Conservation (phyloP, 1,140 invertebrate species). For the Megalopta genalis region DNA sequence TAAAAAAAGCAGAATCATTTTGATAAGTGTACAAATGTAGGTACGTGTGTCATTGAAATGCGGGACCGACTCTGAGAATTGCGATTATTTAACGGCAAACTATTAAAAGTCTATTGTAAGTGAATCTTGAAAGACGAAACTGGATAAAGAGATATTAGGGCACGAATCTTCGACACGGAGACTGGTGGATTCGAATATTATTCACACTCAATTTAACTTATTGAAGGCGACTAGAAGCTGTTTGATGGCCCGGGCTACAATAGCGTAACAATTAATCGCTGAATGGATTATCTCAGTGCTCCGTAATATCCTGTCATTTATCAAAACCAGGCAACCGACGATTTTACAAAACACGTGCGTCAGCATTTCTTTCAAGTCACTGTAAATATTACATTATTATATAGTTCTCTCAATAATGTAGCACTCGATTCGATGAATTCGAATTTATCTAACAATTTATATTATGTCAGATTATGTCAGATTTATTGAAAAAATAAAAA, state of each 20-base stretch:
- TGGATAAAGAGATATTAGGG: slow-evolving; percentile 61
- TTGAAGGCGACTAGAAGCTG: slow-evolving; percentile 53
- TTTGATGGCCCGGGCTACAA: slow-evolving; percentile 60
- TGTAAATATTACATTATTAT: neutral
- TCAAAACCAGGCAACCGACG: slow-evolving; percentile 41
- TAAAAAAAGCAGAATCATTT: neutral
- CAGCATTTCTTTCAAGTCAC: neutral
- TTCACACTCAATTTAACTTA: slow-evolving; percentile 71
- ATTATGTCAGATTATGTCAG: no score
- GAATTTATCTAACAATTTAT: neutral
- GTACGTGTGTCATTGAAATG: no score
- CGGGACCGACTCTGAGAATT: neutral
- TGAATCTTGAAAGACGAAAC: slow-evolving; percentile 31
- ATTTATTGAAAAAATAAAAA: no score
- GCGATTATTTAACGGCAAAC: neutral
- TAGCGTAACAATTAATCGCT: slow-evolving; percentile 69
- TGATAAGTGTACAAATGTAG: neutral
- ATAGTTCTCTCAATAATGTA: neutral
- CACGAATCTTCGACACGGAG: slow-evolving; percentile 46
- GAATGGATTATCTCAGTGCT: slow-evolving; percentile 53
- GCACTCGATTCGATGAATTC: neutral
- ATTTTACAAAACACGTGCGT: slow-evolving; percentile 13
- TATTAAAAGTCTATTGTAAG: slow-evolving; percentile 18
- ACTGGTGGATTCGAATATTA: slow-evolving; percentile 67
- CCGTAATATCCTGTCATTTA: slow-evolving; percentile 58